Evolutionary conservation across 2,888 invertebrate genomes (phyloP), one percentile per base, ranked within the genome.

Genomic region (Lasius fuliginosus): DNA sequence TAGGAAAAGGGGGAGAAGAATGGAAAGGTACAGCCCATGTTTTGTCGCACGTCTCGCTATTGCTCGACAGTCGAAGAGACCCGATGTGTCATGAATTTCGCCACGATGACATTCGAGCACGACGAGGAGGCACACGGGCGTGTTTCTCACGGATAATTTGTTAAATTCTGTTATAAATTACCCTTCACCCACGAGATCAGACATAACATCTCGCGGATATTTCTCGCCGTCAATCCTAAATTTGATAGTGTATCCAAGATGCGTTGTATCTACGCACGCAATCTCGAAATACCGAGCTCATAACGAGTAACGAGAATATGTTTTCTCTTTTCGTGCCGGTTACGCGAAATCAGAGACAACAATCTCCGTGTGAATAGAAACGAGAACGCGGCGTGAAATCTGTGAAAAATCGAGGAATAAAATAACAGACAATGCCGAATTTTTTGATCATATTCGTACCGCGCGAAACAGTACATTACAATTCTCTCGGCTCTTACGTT

Each of bases 371-470:
- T 30, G 36, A n/a, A 49, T 68, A 40, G 27, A 53, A 53, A 49
- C 0, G 15, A 27, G n/a, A n/a, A n/a, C n/a, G 15, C 15, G 1
- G 8, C 15, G 36, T 36, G 23, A 23, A 30, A 15, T 11, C 9
- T 36, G 1, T 49, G 76, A 73, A 83, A 90, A 88, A 88, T 85
- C 83, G 58, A 76, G 68, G 84, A 86, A 89, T 88, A 23, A 69
- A 33, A 33, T 53, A 30, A 69, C 3, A 15, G 0, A n/a, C 36
- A 46, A 42, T 42, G 42, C 11, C 42, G 11, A 42, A 12, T 11
- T 1, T 42, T 42, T 42, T 40, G 8, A 40, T 40, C 40, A 9
- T 40, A 40, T 40, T 40, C 40, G 40, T 23, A 23, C 23, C 23
- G 23, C 23, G 23, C 23, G 23, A 23, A 23, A 23, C 23, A 23